phyloP scores from a whole-genome alignment of 2,113 vertebrate species.

The Corythornis madagascariensis region DNA sequence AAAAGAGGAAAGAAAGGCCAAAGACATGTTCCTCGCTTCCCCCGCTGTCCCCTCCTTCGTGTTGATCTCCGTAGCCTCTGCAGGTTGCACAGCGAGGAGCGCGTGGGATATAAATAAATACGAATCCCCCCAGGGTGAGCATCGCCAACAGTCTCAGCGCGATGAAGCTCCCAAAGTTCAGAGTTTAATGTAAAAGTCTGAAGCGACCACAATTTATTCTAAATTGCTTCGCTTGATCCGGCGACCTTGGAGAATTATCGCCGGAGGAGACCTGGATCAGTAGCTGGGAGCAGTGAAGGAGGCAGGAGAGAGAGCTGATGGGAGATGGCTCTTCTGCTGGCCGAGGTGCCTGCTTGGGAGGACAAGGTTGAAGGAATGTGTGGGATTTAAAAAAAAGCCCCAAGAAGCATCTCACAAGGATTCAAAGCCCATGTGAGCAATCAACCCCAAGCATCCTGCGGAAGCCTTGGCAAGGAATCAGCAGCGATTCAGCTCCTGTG shows the following conservation, averaged over 20 bases:
- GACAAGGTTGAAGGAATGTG: rapidly evolving
- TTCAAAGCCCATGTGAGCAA: background rate
- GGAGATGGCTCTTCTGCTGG: background rate
- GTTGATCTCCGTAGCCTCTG: background rate
- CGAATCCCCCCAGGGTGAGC: background rate
- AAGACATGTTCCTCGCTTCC: background rate
- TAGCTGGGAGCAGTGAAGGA: background rate
- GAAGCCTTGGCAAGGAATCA: background rate
- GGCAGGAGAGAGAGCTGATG: background rate
- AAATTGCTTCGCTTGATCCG: conserved; percentile 61
- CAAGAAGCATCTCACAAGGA: background rate
- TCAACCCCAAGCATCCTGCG: rapidly evolving
- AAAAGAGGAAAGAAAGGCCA: conserved; percentile 14
- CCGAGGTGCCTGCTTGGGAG: background rate
- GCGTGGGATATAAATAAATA: conserved; percentile 20
- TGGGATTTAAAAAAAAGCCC: background rate
- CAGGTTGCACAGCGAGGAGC: background rate
- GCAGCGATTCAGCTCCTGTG: rapidly evolving
- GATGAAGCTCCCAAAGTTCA: conserved; percentile 25
- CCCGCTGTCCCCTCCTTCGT: background rate
- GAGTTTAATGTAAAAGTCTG: conserved; percentile 60
- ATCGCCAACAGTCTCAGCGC: background rate
- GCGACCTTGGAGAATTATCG: conserved; percentile 37
- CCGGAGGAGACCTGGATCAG: background rate
- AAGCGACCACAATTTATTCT: conserved; percentile 34